A percentile compares a stretch with the other conserved stretches of the same genome.
Evolutionary conservation across 2,113 vertebrate genomes (phyloP).

Genomic region (Leiothrix lutea): DNA sequence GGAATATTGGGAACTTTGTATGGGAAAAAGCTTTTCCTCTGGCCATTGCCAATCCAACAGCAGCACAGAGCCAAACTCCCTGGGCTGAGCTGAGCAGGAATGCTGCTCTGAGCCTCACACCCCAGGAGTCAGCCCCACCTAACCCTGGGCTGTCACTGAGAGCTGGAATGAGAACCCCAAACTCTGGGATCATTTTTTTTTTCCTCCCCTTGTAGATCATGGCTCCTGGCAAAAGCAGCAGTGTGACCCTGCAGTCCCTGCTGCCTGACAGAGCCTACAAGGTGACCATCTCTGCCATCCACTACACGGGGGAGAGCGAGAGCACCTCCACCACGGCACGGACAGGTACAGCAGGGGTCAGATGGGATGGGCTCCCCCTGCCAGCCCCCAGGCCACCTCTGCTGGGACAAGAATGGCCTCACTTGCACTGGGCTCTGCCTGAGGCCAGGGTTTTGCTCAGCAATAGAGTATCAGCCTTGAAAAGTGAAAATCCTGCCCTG

Average conservation of each 20-base stretch:
- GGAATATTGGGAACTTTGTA: not conserved
- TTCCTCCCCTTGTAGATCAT: constrained; percentile 65
- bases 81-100: not conserved
- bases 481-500: not conserved
- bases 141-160: not conserved
- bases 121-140: not conserved
- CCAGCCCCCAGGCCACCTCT: rapidly evolving
- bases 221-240: constrained; percentile 76
- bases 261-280: constrained; percentile 85
- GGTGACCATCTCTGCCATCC: constrained; percentile 82
- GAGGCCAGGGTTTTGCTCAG: not conserved
- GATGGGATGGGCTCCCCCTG: rapidly evolving
- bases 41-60: rapidly evolving
- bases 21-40: not conserved
- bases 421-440: not conserved
- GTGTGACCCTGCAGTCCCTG: constrained; percentile 72
- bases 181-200: not conserved
- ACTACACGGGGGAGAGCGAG: constrained; percentile 80
- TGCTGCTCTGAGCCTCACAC: not conserved
- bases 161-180: rapidly evolving
- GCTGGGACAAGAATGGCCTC: rapidly evolving
- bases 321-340: constrained; percentile 72
- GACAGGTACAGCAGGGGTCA: constrained; percentile 74
- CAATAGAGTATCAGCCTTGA: not conserved
- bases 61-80: not conserved